Evolutionary conservation across 2,797 vertebrate species (phyloP).

Genomic region (Peromyscus aztecus): DNA sequence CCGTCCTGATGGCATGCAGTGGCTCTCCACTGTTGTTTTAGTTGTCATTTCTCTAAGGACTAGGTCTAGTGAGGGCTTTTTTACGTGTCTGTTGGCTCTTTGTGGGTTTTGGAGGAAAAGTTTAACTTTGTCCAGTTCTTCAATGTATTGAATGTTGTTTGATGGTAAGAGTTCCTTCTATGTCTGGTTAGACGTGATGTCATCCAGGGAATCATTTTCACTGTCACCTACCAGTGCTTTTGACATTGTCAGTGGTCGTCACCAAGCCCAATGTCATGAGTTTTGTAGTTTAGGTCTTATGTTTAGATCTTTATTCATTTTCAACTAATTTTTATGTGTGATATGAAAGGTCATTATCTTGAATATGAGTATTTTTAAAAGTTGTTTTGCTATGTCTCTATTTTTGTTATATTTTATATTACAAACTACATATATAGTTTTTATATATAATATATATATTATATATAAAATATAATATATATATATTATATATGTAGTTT

Average conservation of each 20-base stretch:
- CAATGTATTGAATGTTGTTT: neutral
- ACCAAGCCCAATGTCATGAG: neutral
- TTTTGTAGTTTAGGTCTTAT: neutral
- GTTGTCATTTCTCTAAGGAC: neutral
- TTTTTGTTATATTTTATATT: constrained; percentile 23
- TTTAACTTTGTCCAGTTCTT: constrained; percentile 27
- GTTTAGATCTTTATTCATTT: constrained; percentile 25
- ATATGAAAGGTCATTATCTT: constrained; percentile 23
- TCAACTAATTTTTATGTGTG: constrained; percentile 33
- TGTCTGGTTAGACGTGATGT: neutral
- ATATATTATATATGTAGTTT: neutral
- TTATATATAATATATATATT: no score
- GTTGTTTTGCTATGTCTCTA: constrained; percentile 33
- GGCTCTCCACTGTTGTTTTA: neutral
- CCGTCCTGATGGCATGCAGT: neutral
- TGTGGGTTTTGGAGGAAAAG: constrained; percentile 19
- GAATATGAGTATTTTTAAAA: neutral
- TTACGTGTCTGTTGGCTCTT: neutral
- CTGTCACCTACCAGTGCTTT: constrained; percentile 27
- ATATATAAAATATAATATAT: no score
- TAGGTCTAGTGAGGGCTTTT: constrained; percentile 2
- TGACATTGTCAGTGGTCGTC: neutral
- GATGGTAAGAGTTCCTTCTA: neutral
- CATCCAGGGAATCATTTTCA: neutral
- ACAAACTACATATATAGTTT: neutral